These are phyloP conservation scores for Junonia oenone DNA, from an alignment of 2,888 invertebrate species.

Conservation along the genomic window DNA sequence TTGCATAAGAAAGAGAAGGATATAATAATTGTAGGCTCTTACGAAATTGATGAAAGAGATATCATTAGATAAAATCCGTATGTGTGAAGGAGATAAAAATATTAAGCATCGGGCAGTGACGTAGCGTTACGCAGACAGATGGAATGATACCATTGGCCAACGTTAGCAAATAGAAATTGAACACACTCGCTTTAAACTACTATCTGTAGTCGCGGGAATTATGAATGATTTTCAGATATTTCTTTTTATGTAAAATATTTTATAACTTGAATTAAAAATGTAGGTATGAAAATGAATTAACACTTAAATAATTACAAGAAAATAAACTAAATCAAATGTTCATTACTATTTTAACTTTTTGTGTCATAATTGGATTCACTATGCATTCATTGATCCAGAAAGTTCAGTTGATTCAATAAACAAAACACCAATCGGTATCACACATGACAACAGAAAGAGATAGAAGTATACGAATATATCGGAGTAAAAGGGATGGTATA, in stretches of 20 bases:
- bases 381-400: slow-evolving; percentile 24
- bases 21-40: slow-evolving; percentile 39
- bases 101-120: slow-evolving; percentile 43
- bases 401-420: slow-evolving; percentile 27
- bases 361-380: neutral
- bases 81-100: slow-evolving; percentile 47
- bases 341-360: neutral
- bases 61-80: slow-evolving; percentile 35
- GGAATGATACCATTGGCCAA: slow-evolving; percentile 82
- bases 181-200: slow-evolving; percentile 18
- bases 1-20: slow-evolving; percentile 41
- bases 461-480: slow-evolving; percentile 32
- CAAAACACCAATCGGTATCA: slow-evolving; percentile 50
- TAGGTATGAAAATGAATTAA: no score
- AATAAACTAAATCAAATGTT: neutral
- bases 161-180: slow-evolving; percentile 60
- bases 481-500: slow-evolving; percentile 36
- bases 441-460: slow-evolving; percentile 63
- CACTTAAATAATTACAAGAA: neutral
- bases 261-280: no score
- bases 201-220: slow-evolving; percentile 41
- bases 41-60: slow-evolving; percentile 53
- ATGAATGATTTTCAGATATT: slow-evolving; percentile 31
- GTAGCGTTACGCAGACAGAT: slow-evolving; percentile 82
- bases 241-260: neutral